These are phyloP conservation scores for Eubucco bourcierii DNA, from an alignment of 2,113 vertebrate genomes.

Conservation along the genomic window DNA sequence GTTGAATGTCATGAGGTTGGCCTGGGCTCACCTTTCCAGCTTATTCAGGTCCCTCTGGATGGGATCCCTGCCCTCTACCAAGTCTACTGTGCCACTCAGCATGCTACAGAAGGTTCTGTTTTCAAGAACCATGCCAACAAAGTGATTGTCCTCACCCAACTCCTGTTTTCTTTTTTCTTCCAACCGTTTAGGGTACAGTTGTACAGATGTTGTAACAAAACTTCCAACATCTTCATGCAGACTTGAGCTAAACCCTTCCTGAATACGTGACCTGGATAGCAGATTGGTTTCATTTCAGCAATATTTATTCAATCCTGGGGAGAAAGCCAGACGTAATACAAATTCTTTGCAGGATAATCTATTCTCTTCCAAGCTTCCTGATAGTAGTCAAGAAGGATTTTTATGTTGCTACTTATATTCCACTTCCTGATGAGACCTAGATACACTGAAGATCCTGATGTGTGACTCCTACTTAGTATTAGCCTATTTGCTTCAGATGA, in stretches of 20 bases:
- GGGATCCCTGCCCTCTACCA: too few species aligned
- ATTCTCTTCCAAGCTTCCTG: neutral
- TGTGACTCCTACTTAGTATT: conserved; percentile 2
- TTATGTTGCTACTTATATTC: neutral
- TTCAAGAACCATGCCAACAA: neutral
- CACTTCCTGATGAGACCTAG: conserved; percentile 6
- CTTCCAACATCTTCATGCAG: neutral
- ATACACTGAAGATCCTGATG: neutral
- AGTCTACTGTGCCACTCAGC: too few species aligned
- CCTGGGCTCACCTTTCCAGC: too few species aligned
- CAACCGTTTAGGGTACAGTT: neutral
- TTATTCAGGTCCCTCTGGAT: too few species aligned
- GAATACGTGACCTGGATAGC: neutral
- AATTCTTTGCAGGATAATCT: neutral
- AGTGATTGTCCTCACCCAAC: neutral
- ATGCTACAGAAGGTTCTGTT: neutral
- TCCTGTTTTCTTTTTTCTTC: neutral
- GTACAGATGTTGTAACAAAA: neutral
- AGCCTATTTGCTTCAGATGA: conserved; percentile 20
- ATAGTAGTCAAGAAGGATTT: neutral
- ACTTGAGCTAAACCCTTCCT: neutral
- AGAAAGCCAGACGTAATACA: neutral
- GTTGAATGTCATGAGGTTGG: too few species aligned
- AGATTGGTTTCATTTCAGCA: neutral
- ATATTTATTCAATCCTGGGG: neutral